phyloP scores from a whole-genome alignment of 2,797 vertebrate genomes.

The Squalus acanthias region DNA sequence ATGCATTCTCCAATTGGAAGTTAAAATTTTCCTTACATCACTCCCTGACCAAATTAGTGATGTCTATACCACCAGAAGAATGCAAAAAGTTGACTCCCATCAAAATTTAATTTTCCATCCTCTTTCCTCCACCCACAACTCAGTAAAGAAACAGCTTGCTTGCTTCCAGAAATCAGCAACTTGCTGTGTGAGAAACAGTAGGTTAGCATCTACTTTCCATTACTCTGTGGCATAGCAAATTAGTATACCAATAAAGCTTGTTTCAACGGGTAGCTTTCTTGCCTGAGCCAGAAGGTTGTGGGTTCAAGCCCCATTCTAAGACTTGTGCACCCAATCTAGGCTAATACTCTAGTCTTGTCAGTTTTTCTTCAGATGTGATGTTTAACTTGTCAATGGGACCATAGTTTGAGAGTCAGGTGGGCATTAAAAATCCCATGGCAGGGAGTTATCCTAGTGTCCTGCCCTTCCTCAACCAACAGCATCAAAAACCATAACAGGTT shows the following conservation, averaged over 20 bases:
- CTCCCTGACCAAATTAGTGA: neutral
- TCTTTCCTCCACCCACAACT: neutral
- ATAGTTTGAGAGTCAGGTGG: too few relatives aligned
- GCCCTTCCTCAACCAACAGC: too few relatives aligned
- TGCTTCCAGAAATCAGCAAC: neutral
- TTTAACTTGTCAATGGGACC: too few relatives aligned
- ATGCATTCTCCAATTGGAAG: neutral
- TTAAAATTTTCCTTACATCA: neutral
- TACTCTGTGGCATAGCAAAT: neutral
- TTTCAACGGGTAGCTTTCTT: neutral
- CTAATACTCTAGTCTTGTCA: too few relatives aligned
- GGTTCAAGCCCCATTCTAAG: neutral
- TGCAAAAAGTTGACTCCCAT: neutral
- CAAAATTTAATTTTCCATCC: neutral
- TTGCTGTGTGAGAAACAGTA: neutral
- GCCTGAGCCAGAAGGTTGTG: neutral
- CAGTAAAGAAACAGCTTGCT: too few relatives aligned
- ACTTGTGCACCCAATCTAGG: too few relatives aligned
- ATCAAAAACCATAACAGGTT: too few relatives aligned
- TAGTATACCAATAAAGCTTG: neutral
- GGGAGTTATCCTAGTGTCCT: too few relatives aligned
- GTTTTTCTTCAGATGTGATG: too few relatives aligned
- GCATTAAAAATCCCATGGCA: too few relatives aligned
- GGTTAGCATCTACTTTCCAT: neutral
- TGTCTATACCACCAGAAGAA: neutral